phyloP scores from a whole-genome alignment of 2,888 invertebrate species.

The Alviniconcha strummeri region DNA sequence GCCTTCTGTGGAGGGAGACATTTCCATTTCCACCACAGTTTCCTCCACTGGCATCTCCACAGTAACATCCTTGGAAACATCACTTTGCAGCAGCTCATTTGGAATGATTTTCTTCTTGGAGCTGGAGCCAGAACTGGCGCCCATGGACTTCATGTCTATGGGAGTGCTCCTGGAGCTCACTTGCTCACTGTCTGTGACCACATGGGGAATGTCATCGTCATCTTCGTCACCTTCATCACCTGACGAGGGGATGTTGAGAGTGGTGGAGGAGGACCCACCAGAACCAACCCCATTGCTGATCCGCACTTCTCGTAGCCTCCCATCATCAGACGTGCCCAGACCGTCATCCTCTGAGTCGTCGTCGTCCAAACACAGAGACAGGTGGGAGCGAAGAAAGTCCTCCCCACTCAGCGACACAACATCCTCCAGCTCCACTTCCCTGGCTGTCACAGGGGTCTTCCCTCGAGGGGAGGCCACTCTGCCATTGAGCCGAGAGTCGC shows the following conservation, averaged over 20 bases:
- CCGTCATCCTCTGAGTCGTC: constrained; percentile 25
- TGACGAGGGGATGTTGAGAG: constrained; percentile 27
- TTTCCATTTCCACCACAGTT: constrained; percentile 27
- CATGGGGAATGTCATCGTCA: constrained; percentile 5
- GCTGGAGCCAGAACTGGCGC: neutral
- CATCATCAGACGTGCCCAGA: neutral
- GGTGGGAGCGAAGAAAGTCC: constrained; percentile 25
- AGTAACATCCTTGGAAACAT: neutral
- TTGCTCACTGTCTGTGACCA: constrained; percentile 3
- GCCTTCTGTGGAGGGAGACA: neutral
- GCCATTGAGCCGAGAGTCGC: neutral
- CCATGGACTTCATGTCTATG: constrained; percentile 2
- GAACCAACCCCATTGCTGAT: constrained; percentile 27
- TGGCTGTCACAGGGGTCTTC: neutral
- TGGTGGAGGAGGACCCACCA: constrained; percentile 24
- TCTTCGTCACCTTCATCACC: constrained; percentile 13
- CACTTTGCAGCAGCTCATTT: constrained; percentile 32
- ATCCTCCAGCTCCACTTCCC: constrained; percentile 29
- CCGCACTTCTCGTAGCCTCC: constrained; percentile 7
- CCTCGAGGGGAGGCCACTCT: neutral
- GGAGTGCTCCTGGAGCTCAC: neutral
- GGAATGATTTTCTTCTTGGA: constrained; percentile 42
- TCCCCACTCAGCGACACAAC: constrained; percentile 25
- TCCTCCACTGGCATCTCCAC: constrained; percentile 13
- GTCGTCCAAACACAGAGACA: constrained; percentile 30